phyloP scores from a whole-genome alignment of 1,140 invertebrate species.

The Zaprionus davidi region DNA sequence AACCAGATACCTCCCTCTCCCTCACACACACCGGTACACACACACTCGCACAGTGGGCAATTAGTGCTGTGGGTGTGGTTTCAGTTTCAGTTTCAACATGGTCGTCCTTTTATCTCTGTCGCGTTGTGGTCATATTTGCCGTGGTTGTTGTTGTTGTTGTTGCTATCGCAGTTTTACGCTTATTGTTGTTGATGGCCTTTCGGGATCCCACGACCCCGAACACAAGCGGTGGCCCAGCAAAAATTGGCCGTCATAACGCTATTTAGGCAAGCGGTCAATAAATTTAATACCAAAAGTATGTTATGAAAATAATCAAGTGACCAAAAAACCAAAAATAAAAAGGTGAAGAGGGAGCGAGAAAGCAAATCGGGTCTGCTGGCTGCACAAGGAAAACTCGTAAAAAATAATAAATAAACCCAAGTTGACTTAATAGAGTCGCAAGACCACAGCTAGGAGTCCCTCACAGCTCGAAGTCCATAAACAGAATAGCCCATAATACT shows the following conservation, averaged over 20 bases:
- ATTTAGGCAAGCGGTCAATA: constrained; percentile 42
- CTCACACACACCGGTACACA: neutral
- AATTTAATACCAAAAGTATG: constrained; percentile 43
- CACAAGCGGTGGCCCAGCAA: neutral
- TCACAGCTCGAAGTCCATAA: constrained; percentile 17
- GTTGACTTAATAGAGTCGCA: constrained; percentile 25
- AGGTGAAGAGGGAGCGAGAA: neutral
- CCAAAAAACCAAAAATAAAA: neutral
- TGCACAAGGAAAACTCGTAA: constrained; percentile 25
- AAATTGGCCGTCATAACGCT: constrained; percentile 37
- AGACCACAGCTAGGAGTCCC: neutral
- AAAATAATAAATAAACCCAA: constrained; percentile 37
- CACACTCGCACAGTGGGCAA: constrained; percentile 54
- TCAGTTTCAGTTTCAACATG: constrained; percentile 41
- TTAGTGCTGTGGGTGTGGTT: constrained; percentile 73
- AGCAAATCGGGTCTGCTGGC: constrained; percentile 11
- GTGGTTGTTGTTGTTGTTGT: constrained; percentile 20
- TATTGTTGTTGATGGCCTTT: constrained; percentile 46
- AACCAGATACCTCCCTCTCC: neutral
- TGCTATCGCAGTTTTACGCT: constrained; percentile 34
- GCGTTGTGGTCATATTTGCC: constrained; percentile 12
- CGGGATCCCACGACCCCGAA: constrained; percentile 30
- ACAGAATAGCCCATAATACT: constrained; percentile 38
- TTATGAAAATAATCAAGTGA: constrained; percentile 28
- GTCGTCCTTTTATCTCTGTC: constrained; percentile 62